Percentiles rank a stretch among this genome's conserved stretches.
Evolutionary conservation across 2,113 vertebrate genomes (phyloP).

Genomic region (Phalacrocorax aristotelis): DNA sequence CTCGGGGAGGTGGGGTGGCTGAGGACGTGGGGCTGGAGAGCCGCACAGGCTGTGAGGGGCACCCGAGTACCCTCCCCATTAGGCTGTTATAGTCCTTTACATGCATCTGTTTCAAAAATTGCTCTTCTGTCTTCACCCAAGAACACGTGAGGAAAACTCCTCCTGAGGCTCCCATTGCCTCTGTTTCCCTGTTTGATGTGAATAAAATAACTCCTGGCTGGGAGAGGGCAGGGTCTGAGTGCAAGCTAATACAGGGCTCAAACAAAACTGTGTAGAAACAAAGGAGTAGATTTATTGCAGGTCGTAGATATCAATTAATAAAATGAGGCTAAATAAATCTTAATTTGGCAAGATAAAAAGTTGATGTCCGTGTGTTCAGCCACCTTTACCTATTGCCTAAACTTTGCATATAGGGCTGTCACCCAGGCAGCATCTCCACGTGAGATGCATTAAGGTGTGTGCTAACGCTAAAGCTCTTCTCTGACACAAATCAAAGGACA

Average conservation of each 20-base stretch:
- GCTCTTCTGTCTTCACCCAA: not conserved
- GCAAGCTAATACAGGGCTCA: not conserved
- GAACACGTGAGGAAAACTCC: not conserved
- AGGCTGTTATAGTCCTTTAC: not conserved
- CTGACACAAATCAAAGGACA: not conserved
- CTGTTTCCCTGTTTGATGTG: not conserved
- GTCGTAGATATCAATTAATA: not conserved
- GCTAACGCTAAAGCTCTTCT: not conserved
- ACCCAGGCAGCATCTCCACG: not conserved
- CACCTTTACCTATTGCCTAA: not conserved
- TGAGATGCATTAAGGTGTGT: not conserved
- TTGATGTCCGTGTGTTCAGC: not conserved
- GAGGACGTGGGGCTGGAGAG: not conserved
- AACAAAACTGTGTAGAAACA: not conserved
- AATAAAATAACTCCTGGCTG: not conserved
- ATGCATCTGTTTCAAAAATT: not conserved
- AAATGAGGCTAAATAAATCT: not conserved
- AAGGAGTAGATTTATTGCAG: not conserved
- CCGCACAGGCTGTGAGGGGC: not conserved
- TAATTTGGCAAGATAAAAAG: not conserved
- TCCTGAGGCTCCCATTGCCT: not conserved
- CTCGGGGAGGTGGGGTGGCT: not conserved
- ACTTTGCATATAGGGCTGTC: not conserved
- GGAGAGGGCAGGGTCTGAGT: not conserved
- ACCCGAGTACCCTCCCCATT: fast-evolving